phyloP scores from a whole-genome alignment of 2,113 vertebrate genomes.

The Chitala chitala region DNA sequence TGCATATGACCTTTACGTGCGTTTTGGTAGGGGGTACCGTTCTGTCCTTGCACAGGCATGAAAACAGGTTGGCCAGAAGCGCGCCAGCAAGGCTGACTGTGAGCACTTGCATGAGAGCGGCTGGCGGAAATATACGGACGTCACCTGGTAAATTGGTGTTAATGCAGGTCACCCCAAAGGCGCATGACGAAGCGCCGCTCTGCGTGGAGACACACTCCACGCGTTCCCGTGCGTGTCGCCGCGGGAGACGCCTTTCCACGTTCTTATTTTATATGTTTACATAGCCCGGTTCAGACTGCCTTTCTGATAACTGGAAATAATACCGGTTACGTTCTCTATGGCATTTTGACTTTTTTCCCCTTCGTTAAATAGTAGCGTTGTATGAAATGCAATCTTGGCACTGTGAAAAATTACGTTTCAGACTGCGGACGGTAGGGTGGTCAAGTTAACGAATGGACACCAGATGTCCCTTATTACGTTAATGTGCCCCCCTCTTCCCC shows the following conservation, averaged over 20 bases:
- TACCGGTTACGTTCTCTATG: neutral
- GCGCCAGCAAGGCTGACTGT: constrained; percentile 17
- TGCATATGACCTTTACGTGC: constrained; percentile 51
- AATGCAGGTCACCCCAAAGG: constrained; percentile 27
- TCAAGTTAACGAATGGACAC: constrained; percentile 70
- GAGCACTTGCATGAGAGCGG: neutral
- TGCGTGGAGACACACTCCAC: neutral
- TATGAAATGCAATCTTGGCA: constrained; percentile 48
- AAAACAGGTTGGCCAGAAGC: constrained; percentile 44
- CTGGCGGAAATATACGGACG: neutral
- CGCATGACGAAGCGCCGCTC: neutral
- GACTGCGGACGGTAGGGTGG: constrained; percentile 64
- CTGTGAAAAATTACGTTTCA: constrained; percentile 69
- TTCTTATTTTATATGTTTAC: neutral
- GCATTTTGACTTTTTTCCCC: constrained; percentile 37
- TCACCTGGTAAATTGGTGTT: constrained; percentile 27
- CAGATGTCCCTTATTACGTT: constrained; percentile 74
- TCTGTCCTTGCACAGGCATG: constrained; percentile 17
- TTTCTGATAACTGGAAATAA: constrained; percentile 22
- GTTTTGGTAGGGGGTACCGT: constrained; percentile 31
- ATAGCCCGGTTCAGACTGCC: constrained; percentile 25
- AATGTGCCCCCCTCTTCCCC: constrained; percentile 59
- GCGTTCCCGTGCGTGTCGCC: too few relatives aligned
- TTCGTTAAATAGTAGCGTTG: constrained; percentile 51
- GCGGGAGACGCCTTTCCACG: neutral